Percentiles rank a stretch among this genome's conserved stretches.
phyloP scores from a whole-genome alignment of 2,797 vertebrate species.

The Rhinatrema bivittatum region DNA sequence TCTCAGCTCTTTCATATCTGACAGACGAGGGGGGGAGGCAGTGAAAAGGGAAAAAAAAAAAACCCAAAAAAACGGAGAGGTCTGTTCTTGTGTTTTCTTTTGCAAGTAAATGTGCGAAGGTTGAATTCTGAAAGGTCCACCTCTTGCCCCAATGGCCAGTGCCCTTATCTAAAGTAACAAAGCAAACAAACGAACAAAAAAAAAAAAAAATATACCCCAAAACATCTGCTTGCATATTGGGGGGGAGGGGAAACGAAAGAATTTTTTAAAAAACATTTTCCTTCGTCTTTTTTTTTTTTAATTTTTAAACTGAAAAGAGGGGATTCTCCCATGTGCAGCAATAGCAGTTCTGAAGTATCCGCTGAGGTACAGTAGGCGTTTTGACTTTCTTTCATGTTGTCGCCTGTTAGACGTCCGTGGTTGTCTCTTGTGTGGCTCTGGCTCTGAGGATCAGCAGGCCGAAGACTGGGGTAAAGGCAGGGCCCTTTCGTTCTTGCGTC shows the following conservation, averaged over 20 bases:
- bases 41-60: constrained; percentile 24
- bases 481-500: constrained; percentile 86
- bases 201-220: too few species aligned
- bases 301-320: constrained; percentile 65
- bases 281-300: too few species aligned
- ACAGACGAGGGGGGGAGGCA: constrained; percentile 43
- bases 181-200: too few species aligned
- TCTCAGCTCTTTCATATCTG: constrained; percentile 35
- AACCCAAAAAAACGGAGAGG: constrained; percentile 40
- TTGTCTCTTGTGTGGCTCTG: constrained; percentile 12
- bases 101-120: constrained; percentile 55
- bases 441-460: constrained; percentile 82
- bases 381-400: constrained; percentile 2
- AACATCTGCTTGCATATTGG: constrained; percentile 66
- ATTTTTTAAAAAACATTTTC: too few species aligned
- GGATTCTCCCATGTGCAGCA: constrained; percentile 64
- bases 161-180: constrained; percentile 52
- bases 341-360: constrained; percentile 68
- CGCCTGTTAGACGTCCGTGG: constrained; percentile 7
- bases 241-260: too few species aligned
- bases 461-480: constrained; percentile 95
- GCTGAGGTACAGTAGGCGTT: constrained; percentile 76
- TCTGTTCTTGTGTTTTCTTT: constrained; percentile 52
- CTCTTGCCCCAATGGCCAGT: constrained; percentile 47
- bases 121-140: constrained; percentile 57